Conservation (phyloP, 1,140 invertebrate genomes). For the Atta colombica region DNA sequence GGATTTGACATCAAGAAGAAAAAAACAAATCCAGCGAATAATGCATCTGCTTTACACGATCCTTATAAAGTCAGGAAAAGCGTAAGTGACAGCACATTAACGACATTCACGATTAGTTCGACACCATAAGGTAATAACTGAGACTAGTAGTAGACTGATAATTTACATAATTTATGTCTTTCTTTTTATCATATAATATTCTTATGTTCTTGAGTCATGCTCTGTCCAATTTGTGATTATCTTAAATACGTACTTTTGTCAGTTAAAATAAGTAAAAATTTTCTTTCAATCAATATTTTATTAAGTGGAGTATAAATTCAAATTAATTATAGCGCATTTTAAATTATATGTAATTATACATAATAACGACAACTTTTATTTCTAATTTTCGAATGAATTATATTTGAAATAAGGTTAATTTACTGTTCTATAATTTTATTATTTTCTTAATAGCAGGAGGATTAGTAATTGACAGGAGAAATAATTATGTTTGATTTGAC, state of each 20-base stretch:
- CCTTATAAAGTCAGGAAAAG: slow-evolving; percentile 76
- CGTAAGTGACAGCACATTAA: slow-evolving; percentile 77
- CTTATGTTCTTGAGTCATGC: not conserved
- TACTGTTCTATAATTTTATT: slow-evolving; percentile 14
- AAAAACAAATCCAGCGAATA: not conserved
- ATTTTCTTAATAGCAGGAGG: not conserved
- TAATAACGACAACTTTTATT: not conserved
- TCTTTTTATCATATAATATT: not conserved
- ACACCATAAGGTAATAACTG: slow-evolving; percentile 57
- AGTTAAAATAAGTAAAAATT: not conserved
- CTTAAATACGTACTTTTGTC: not conserved
- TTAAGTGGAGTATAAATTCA: not conserved
- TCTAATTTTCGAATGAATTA: not conserved
- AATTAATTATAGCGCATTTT: not conserved
- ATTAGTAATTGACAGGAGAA: not conserved
- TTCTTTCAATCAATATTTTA: slow-evolving; percentile 1
- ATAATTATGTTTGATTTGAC: slow-evolving; percentile 13
- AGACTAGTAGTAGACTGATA: not conserved
- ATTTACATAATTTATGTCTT: not conserved
- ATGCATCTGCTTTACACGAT: slow-evolving; percentile 68
- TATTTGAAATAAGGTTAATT: slow-evolving; percentile 1
- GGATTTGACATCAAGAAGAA: slow-evolving; percentile 39
- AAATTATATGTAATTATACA: not conserved
- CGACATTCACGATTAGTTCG: slow-evolving; percentile 71
- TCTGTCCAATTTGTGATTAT: not conserved